These are phyloP conservation scores for Poliocrania exsul DNA, from an alignment of 2,797 vertebrate genomes.

Conservation along the genomic window DNA sequence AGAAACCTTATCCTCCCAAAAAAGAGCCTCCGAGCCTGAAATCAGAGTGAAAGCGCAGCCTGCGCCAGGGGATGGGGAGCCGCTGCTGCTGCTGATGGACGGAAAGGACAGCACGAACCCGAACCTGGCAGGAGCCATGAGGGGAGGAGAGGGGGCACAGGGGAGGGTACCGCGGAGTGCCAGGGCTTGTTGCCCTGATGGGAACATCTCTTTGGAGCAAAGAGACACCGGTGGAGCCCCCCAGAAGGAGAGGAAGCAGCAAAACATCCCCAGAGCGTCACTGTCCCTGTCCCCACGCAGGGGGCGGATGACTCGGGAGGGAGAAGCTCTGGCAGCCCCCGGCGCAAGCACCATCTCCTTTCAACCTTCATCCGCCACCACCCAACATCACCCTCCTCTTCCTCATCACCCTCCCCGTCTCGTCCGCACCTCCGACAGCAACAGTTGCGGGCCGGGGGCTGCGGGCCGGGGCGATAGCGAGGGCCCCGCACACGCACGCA, in stretches of 20 bases:
- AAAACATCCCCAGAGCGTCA: not conserved
- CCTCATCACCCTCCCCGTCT: not conserved
- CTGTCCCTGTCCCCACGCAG: not conserved
- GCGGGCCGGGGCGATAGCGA: not conserved
- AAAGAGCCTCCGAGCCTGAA: not conserved
- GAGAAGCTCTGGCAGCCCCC: not conserved
- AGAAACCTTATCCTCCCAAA: not conserved
- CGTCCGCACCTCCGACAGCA: slow-evolving; percentile 43
- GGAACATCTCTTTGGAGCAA: not conserved
- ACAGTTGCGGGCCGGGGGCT: slow-evolving; percentile 68
- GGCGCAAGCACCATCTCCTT: not conserved
- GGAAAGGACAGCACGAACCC: not conserved
- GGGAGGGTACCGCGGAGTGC: not conserved
- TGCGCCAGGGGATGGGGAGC: not conserved
- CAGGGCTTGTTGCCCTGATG: not conserved
- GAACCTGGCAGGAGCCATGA: fast-evolving
- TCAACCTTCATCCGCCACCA: slow-evolving; percentile 39
- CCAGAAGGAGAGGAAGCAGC: not conserved
- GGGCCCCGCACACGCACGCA: not conserved
- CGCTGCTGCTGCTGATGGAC: not conserved
- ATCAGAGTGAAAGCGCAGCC: not conserved
- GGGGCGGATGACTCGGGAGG: not conserved
- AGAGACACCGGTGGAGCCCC: not conserved
- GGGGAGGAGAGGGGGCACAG: not conserved
- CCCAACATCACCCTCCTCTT: not conserved